A percentile compares a stretch with the other conserved stretches of the same genome.
These are phyloP conservation scores for Notocelia uddmanniana DNA, from an alignment of 2,888 invertebrate species.

Conservation along the genomic window DNA sequence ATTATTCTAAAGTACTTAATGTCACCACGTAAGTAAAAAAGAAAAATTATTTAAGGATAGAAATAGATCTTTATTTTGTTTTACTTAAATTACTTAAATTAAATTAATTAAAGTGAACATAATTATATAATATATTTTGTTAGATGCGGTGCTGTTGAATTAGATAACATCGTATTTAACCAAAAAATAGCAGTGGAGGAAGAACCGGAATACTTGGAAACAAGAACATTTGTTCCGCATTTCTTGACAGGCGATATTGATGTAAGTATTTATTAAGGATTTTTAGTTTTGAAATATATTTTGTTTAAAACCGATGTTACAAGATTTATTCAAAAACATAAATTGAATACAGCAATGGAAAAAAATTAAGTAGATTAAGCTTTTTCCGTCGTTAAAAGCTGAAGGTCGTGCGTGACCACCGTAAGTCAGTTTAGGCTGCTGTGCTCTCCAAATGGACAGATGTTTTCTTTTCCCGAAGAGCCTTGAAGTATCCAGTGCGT, in stretches of 20 bases:
- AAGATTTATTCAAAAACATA: no score
- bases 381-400: no score
- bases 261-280: conserved; percentile 52
- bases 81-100: background rate
- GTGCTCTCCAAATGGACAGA: no score
- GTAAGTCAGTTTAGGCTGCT: no score
- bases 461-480: no score
- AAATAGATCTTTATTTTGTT: no score
- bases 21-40: conserved; percentile 51
- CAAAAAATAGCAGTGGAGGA: conserved; percentile 51
- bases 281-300: background rate
- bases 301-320: no score
- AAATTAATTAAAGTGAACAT: background rate
- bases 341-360: no score
- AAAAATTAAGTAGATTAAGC: no score
- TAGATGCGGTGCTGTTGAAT: conserved; percentile 60
- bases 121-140: background rate
- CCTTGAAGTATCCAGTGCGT: no score
- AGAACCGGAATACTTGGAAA: conserved; percentile 51
- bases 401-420: no score
- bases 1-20: conserved; percentile 48
- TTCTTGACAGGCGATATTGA: conserved; percentile 53
- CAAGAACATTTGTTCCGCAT: conserved; percentile 55
- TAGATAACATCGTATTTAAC: conserved; percentile 54
- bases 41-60: no score